A percentile compares a stretch with the other conserved stretches of the same genome.
Conservation (phyloP, 2,888 invertebrate genomes). For the Pseudococcus longispinus region DNA sequence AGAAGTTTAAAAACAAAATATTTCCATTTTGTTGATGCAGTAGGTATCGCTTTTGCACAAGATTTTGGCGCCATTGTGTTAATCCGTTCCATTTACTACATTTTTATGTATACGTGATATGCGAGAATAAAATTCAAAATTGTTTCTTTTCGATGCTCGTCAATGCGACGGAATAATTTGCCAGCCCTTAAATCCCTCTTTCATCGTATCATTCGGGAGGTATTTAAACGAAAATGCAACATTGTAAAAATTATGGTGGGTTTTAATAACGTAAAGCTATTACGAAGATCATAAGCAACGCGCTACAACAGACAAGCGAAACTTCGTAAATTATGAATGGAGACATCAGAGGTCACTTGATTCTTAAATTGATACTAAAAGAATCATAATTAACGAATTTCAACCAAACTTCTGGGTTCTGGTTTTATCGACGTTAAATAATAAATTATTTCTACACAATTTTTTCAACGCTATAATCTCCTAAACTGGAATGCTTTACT, state of each 20-base stretch:
- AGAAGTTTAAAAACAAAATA: constrained; percentile 43
- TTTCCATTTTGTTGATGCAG: constrained; percentile 38
- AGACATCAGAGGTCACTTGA: neutral
- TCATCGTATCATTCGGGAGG: too few relatives aligned
- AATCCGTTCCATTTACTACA: constrained; percentile 36
- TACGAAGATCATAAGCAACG: neutral
- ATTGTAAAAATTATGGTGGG: neutral
- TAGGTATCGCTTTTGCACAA: constrained; percentile 24
- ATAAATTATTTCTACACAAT: neutral
- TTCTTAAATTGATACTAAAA: neutral
- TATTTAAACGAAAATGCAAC: too few relatives aligned
- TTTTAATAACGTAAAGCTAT: neutral
- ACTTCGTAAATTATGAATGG: neutral
- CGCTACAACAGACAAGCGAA: neutral
- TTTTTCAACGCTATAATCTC: neutral
- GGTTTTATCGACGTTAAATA: neutral
- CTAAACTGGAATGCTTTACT: neutral
- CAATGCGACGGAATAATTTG: too few relatives aligned
- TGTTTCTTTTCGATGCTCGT: neutral
- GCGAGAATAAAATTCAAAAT: constrained; percentile 30
- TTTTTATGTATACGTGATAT: neutral
- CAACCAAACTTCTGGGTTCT: neutral
- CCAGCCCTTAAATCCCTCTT: too few relatives aligned
- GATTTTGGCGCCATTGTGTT: constrained; percentile 45
- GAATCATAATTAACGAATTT: neutral